Percentiles rank a stretch among this genome's conserved stretches.
These are phyloP conservation scores for Trididemnum nubilum DNA, from an alignment of 23 tunicate species.

Conservation along the genomic window DNA sequence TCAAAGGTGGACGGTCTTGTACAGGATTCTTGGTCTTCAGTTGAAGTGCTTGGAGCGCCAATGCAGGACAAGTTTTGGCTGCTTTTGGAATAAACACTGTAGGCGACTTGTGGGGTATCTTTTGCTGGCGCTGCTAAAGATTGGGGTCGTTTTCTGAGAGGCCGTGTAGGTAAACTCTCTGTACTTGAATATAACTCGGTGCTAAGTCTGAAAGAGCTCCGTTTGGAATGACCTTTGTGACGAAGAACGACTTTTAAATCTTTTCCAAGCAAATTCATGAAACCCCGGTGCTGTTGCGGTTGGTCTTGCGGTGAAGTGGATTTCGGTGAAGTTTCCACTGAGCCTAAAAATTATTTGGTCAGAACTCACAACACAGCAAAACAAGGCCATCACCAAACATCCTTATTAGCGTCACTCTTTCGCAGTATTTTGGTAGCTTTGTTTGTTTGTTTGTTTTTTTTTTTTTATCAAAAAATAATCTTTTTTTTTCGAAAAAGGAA, in stretches of 20 bases:
- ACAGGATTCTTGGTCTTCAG: not conserved
- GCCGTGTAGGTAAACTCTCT: not conserved
- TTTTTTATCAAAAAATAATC: no score
- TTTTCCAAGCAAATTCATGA: not conserved
- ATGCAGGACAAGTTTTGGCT: not conserved
- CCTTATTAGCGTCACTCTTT: no score
- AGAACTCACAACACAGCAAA: no score
- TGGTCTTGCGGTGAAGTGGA: not conserved
- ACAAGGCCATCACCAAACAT: no score
- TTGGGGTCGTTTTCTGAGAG: constrained; percentile 15
- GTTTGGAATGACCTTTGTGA: constrained; percentile 2
- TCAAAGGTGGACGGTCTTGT: no score
- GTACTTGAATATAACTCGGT: constrained; percentile 16
- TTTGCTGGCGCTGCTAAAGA: constrained; percentile 37
- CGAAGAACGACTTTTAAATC: constrained; percentile 14
- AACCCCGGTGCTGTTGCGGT: not conserved
- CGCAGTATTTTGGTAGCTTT: no score
- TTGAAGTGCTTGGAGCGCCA: not conserved
- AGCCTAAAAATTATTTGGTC: constrained; percentile 1
- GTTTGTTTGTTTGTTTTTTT: no score
- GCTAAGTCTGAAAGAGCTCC: constrained; percentile 12
- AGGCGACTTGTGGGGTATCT: constrained; percentile 10
- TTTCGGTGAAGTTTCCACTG: not conserved
- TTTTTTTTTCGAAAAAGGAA: no score
- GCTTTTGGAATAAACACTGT: constrained; percentile 11